Conservation (phyloP, 2,888 invertebrate species). For the Pammene fasciana region DNA sequence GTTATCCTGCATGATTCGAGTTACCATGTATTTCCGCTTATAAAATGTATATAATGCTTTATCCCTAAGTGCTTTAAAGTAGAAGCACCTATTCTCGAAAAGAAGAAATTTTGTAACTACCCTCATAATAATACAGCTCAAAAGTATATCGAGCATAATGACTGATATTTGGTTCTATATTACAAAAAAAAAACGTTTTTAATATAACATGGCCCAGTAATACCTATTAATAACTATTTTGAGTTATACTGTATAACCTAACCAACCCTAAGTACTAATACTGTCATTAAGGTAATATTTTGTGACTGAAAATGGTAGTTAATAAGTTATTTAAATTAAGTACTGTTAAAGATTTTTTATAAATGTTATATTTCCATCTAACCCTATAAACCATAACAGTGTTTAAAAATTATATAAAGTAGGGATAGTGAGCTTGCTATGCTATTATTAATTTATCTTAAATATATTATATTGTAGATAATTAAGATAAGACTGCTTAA, state of each 20-base stretch:
- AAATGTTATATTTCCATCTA: neutral
- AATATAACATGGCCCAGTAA: too few species aligned
- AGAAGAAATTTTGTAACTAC: neutral
- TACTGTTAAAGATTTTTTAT: neutral
- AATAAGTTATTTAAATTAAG: neutral
- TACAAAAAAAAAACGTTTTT: too few species aligned
- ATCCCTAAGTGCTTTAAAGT: slow-evolving; percentile 7
- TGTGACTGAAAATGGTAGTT: slow-evolving; percentile 26
- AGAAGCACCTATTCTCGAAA: slow-evolving; percentile 1
- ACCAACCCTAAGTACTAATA: neutral
- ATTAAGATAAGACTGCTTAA: slow-evolving; percentile 58
- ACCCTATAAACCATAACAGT: neutral
- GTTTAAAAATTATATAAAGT: slow-evolving; percentile 8
- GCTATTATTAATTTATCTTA: slow-evolving; percentile 42
- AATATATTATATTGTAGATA: slow-evolving; percentile 50
- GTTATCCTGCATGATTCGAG: slow-evolving; percentile 74
- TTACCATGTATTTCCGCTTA: slow-evolving; percentile 74
- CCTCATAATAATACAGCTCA: neutral
- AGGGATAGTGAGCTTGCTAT: slow-evolving; percentile 25
- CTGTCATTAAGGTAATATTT: slow-evolving; percentile 7
- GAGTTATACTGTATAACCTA: slow-evolving; percentile 11
- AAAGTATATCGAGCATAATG: too few species aligned
- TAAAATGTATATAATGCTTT: slow-evolving; percentile 68
- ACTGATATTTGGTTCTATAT: too few species aligned
- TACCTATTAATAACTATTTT: slow-evolving; percentile 8